Evolutionary conservation across 1,140 invertebrate species (phyloP), one percentile per base, ranked within the genome.

Genomic region (Neelides sp.): DNA sequence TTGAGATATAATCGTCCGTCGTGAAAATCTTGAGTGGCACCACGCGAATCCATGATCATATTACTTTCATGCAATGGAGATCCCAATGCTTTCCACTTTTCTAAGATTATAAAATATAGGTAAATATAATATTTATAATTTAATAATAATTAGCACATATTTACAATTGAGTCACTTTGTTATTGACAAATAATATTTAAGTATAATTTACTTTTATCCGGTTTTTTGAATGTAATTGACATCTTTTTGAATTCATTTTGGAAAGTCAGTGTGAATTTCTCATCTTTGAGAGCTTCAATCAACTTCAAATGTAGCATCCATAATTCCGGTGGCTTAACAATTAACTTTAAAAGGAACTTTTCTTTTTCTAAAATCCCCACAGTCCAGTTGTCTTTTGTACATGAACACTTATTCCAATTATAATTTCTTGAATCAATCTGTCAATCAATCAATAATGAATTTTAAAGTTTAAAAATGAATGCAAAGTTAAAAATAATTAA

Each of bases 221-320:
- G 45, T 23, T 47, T 47, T 13, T 47, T 47, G 19, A 47, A 15
- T 4, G 45, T 47, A 5, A 47, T 47, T 22, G 22, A 12, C 23
- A 34, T 34, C 5, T 22, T 4, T 47, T 22, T 47, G 23, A 47
- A 47, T 4, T 23, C 23, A 22, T 36, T 47, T 36, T 47, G 30
- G 30, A 35, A 47, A 19, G 34, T 36, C 3, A 47, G 12, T 7
- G 3, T 7, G 4, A 47, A 8, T 8, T 23, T 28, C 17, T 47
- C 45, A 36, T 47, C 45, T 3, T 20, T 17, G 3, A 47, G 15
- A 5, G 5, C 19, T 47, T 47, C 20, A 10, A 35, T 15, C n/a
- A 47, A 34, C 12, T 24, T 34, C 15, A 47, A 10, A 36, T 47
- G 45, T 8, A 34, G 12, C 45, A 47, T 47, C 45, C 45, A 47